A percentile compares a stretch with the other conserved stretches of the same genome.
Conservation (phyloP, 2,888 invertebrate species). For the Cheilosia vernalis region DNA sequence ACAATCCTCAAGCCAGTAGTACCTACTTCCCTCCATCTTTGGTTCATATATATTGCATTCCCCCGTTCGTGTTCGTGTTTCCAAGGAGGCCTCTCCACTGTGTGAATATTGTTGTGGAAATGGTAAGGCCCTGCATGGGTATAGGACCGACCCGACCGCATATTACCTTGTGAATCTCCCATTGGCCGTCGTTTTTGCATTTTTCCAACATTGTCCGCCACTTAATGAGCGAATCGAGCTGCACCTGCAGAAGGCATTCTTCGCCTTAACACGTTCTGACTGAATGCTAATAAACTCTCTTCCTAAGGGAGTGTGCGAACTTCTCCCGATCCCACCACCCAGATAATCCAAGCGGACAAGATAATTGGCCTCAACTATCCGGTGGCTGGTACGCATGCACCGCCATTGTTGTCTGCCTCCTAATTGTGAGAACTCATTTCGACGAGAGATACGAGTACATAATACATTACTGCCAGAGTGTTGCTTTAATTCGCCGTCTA, state of each 20-base stretch:
- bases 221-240: slow-evolving; percentile 54
- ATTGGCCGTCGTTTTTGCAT: slow-evolving; percentile 68
- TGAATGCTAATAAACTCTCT: slow-evolving; percentile 54
- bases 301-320: slow-evolving; percentile 43
- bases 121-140: slow-evolving; percentile 14
- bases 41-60: not conserved
- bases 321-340: slow-evolving; percentile 45
- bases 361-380: slow-evolving; percentile 66
- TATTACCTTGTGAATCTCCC: slow-evolving; percentile 32
- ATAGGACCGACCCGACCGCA: slow-evolving; percentile 15
- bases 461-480: slow-evolving; percentile 29
- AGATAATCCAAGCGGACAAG: slow-evolving; percentile 66
- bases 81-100: slow-evolving; percentile 31
- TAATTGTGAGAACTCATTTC: slow-evolving; percentile 70
- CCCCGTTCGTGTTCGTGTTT: slow-evolving; percentile 7
- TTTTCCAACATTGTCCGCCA: slow-evolving; percentile 53
- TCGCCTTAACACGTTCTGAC: slow-evolving; percentile 38
- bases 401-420: slow-evolving; percentile 69
- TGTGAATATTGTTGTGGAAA: not conserved
- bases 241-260: slow-evolving; percentile 65
- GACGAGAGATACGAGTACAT: not conserved
- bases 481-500: slow-evolving; percentile 54
- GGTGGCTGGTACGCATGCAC: slow-evolving; percentile 27
- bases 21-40: too few species aligned
- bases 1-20: too few species aligned